phyloP scores from a whole-genome alignment of 2,113 vertebrate genomes.

The Glareola pratincola region DNA sequence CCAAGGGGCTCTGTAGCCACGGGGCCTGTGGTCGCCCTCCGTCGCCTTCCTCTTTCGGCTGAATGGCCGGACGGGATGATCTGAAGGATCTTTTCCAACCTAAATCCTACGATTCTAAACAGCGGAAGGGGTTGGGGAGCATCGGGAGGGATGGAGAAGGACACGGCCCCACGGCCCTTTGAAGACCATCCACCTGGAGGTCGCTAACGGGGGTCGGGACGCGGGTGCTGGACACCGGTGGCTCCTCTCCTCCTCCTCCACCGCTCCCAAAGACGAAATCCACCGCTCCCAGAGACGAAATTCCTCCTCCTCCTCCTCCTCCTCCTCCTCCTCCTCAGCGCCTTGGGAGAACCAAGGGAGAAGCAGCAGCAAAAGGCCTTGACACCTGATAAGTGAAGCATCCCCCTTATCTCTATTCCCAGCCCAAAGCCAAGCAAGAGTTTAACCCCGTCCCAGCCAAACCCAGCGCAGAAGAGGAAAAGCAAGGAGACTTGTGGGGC shows the following conservation, averaged over 20 bases:
- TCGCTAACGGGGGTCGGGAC: background rate
- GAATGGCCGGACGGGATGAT: rapidly evolving
- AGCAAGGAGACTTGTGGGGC: background rate
- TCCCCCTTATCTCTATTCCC: background rate
- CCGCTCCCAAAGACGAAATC: background rate
- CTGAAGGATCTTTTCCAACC: background rate
- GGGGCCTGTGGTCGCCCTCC: background rate
- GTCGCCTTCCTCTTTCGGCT: background rate
- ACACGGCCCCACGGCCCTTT: background rate
- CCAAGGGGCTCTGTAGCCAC: background rate
- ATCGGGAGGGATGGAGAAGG: background rate
- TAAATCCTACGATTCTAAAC: background rate
- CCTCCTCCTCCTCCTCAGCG: background rate
- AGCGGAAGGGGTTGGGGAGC: background rate
- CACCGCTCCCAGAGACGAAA: background rate
- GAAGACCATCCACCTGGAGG: background rate
- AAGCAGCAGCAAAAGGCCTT: background rate
- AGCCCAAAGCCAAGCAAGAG: background rate
- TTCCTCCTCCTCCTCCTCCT: no score
- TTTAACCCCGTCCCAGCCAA: background rate
- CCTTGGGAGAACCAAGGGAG: rapidly evolving
- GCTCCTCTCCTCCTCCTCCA: background rate
- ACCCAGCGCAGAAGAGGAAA: background rate
- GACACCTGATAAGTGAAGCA: background rate
- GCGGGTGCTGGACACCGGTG: rapidly evolving